These are phyloP conservation scores for Lycaena phlaeas DNA, from an alignment of 2,888 invertebrate genomes.

Conservation along the genomic window DNA sequence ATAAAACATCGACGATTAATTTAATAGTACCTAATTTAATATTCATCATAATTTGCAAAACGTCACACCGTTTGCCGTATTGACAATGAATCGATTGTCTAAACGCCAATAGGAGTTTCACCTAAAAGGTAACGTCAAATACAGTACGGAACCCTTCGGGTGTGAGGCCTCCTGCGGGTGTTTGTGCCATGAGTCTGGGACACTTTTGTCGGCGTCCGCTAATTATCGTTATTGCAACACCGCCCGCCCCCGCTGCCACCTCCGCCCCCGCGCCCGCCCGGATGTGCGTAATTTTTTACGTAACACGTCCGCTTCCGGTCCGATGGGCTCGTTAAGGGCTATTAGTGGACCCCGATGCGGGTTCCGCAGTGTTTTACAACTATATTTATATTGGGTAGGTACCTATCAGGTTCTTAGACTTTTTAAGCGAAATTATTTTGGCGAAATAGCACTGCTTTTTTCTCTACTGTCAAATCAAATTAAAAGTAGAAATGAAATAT, in stretches of 20 bases:
- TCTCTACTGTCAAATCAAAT: no score
- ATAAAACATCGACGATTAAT: no score
- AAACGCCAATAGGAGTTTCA: no score
- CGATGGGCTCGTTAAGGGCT: constrained; percentile 18
- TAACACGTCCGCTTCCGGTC: constrained; percentile 62
- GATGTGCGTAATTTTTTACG: constrained; percentile 64
- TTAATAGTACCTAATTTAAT: no score
- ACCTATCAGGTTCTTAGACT: no score
- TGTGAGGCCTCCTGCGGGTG: not conserved
- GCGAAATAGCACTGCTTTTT: no score
- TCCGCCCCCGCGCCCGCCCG: constrained; percentile 48
- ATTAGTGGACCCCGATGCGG: constrained; percentile 17
- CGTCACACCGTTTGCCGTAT: no score
- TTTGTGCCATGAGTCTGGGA: not conserved
- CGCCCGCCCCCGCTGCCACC: constrained; percentile 43
- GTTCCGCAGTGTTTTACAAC: constrained; percentile 16
- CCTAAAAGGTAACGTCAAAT: no score
- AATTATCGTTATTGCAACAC: constrained; percentile 55
- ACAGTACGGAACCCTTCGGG: not conserved
- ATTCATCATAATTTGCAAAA: no score
- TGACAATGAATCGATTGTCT: no score
- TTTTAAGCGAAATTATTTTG: no score
- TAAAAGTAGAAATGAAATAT: no score
- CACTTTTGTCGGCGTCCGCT: constrained; percentile 25
- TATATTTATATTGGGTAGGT: constrained; percentile 1